Base-by-base conservation (phyloP, 2,888 invertebrate species). In the Acanthococcus lagerstroemiae region DNA sequence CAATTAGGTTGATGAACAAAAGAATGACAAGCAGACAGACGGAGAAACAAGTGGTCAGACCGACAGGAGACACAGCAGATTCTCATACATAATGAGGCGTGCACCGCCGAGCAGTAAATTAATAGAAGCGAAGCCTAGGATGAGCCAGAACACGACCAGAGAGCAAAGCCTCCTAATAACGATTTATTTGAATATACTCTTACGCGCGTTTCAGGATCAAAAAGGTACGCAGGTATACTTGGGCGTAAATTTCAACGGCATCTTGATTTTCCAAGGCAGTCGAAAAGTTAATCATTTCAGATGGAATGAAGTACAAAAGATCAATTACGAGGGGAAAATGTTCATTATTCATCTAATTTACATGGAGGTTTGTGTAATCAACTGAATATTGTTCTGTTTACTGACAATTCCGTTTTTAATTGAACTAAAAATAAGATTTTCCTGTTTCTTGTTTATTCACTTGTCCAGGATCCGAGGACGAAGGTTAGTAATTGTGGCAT, bases 251-350 rank as follows among this genome's bases (percentile, higher is more conserved):
- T 90, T 94, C 78, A 86, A 88, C 72, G 97, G 96, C 45, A 93
- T 97, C 71, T 83, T 95, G 71, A 94, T 95, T 58, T 95, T 95
- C 78, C 92, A 95, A 77, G 92, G 92, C 54, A 91, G 90, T 72
- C 83, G 90, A 72, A 89, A 94, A 76, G 90, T 91, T 3, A 90
- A 95, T 76, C 93, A 95, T 76, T 95, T 95, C 79, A 89, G 90
- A 74, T 97, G 97, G 97, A 84, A 84, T 68, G 94, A 95, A 76
- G 89, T 97, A 58, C 90, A 91, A 74, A 95, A 95, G 78, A 88
- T 96, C 71, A 95, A 96, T 77, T 97, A 93, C 75, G 94, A 95
- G 76, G 95, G 95, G 22, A 90, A 95, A 78, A 95, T 96, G 91
- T 95, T 97, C 75, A 94, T 95, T 71, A 89, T 95, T 65, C 95